Evolutionary conservation across 2,888 invertebrate species (phyloP).

Genomic region (Drosophila kuntzei): DNA sequence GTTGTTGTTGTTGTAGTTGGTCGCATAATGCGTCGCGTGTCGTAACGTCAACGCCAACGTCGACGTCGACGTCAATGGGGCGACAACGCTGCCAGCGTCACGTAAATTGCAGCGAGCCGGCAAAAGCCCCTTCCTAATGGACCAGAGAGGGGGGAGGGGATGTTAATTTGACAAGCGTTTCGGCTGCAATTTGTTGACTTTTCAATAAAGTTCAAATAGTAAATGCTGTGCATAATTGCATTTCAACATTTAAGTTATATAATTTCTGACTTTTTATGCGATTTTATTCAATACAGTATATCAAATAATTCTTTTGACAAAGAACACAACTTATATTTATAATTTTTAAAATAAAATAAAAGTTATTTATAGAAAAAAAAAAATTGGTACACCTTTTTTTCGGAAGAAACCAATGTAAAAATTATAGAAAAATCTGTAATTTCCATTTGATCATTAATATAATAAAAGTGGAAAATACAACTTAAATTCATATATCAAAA

Average conservation of each 20-base stretch:
- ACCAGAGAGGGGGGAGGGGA: background rate
- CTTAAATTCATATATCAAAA: no score
- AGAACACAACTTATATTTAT: background rate
- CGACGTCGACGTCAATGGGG: slow-evolving; percentile 17
- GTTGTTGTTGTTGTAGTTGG: slow-evolving; percentile 25
- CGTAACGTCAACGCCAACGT: slow-evolving; percentile 57
- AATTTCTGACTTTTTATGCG: background rate
- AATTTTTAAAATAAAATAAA: no score
- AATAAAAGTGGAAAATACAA: no score
- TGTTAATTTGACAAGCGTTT: slow-evolving; percentile 38
- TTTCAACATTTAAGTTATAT: slow-evolving; percentile 10
- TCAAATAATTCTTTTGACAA: background rate
- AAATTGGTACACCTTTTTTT: no score
- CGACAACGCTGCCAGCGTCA: slow-evolving; percentile 50
- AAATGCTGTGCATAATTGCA: slow-evolving; percentile 13
- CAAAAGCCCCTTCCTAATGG: slow-evolving; percentile 9
- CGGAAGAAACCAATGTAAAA: no score
- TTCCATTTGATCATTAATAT: no score
- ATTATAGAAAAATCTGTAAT: no score
- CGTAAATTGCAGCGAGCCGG: slow-evolving; percentile 63
- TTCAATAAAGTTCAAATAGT: slow-evolving; percentile 27
- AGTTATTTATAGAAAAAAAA: no score
- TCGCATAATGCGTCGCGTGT: slow-evolving; percentile 76
- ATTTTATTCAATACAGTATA: background rate
- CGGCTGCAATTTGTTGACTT: slow-evolving; percentile 37